Conservation (phyloP, 2,888 invertebrate genomes). For the Melanotus villosus region DNA sequence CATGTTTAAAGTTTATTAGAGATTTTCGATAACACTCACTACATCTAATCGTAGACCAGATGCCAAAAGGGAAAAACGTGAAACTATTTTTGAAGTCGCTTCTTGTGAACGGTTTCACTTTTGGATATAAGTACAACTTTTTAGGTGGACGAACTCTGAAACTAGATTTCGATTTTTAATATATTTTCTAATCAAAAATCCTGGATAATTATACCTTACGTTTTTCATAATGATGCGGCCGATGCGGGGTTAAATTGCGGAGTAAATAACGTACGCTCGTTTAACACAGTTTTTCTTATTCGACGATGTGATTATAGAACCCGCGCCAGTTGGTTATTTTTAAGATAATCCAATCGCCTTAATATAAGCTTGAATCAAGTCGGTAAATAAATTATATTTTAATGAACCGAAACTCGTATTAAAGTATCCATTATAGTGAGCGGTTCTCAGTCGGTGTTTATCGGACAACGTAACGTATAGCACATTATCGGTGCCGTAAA, state of each 20-base stretch:
- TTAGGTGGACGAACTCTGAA: too few species aligned
- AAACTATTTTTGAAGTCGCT: constrained; percentile 30
- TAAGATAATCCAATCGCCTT: constrained; percentile 14
- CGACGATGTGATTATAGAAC: not conserved
- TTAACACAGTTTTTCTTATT: not conserved
- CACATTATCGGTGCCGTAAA: constrained; percentile 39
- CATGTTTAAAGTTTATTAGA: constrained; percentile 33
- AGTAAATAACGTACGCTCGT: not conserved
- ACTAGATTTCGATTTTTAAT: too few species aligned
- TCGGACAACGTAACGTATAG: constrained; percentile 27
- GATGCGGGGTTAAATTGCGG: not conserved
- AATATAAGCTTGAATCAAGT: constrained; percentile 9
- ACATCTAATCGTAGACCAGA: constrained; percentile 13
- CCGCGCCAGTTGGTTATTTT: constrained; percentile 14
- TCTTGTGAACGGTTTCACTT: too few species aligned
- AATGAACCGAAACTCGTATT: constrained; percentile 25
- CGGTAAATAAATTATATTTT: constrained; percentile 25
- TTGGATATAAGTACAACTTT: too few species aligned
- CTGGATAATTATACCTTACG: too few species aligned
- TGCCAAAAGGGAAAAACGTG: constrained; percentile 22
- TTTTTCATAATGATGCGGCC: too few species aligned
- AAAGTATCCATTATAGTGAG: constrained; percentile 19
- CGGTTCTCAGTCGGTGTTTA: constrained; percentile 27
- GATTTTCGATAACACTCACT: constrained; percentile 29
- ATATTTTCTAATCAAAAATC: too few species aligned